Conservation (phyloP, 2,113 vertebrate genomes). For the Forbesichthys papilliferus region DNA sequence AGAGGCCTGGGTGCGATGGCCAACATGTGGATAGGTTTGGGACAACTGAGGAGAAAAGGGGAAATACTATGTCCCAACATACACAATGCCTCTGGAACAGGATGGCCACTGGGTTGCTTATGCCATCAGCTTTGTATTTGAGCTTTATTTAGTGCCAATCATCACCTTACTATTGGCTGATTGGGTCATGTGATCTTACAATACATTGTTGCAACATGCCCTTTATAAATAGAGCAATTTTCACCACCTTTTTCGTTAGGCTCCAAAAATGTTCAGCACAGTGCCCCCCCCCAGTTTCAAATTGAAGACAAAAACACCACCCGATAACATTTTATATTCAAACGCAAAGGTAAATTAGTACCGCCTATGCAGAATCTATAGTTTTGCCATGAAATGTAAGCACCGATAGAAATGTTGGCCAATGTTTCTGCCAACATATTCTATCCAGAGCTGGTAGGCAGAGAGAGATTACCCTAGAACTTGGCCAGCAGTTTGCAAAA, state of each 20-base stretch:
- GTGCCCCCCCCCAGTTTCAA: too few relatives aligned
- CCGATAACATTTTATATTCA: not conserved
- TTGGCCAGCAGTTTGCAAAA: slow-evolving; percentile 18
- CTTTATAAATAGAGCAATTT: too few relatives aligned
- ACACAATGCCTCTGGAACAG: slow-evolving; percentile 58
- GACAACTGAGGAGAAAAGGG: slow-evolving; percentile 18
- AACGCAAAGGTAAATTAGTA: not conserved
- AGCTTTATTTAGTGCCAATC: too few relatives aligned
- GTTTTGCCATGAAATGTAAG: not conserved
- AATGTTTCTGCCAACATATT: slow-evolving; percentile 23
- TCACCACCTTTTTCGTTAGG: too few relatives aligned
- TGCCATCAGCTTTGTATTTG: not conserved
- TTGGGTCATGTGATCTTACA: too few relatives aligned
- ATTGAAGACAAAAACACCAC: too few relatives aligned
- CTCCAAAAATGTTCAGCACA: too few relatives aligned
- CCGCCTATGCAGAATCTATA: not conserved
- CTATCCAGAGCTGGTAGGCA: slow-evolving; percentile 32
- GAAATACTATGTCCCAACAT: slow-evolving; percentile 55
- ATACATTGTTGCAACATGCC: too few relatives aligned
- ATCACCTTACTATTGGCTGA: too few relatives aligned
- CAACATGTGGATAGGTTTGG: slow-evolving; percentile 51
- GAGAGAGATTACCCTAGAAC: slow-evolving; percentile 22
- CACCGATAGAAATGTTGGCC: not conserved
- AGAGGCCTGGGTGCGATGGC: slow-evolving; percentile 28
- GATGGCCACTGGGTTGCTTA: slow-evolving; percentile 38